These are phyloP conservation scores for Eupithecia inturbata DNA, from an alignment of 2,888 invertebrate genomes.

Conservation along the genomic window DNA sequence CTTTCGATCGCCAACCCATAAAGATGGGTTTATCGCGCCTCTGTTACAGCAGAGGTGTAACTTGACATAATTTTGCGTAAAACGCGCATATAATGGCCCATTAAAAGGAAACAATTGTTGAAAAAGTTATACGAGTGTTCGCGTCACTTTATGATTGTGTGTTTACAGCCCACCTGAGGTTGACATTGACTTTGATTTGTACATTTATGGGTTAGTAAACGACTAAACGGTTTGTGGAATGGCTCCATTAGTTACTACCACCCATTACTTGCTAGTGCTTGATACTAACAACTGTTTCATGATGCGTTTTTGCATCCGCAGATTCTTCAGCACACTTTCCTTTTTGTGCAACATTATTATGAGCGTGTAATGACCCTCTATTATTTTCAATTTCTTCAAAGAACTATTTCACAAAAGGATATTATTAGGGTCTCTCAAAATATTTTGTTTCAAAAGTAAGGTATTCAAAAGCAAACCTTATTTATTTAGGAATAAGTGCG, in stretches of 20 bases:
- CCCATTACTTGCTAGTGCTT: conserved; percentile 41
- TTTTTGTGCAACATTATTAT: conserved; percentile 19
- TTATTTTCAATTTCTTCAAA: conserved; percentile 38
- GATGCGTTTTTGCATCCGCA: conserved; percentile 20
- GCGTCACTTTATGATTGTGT: conserved; percentile 83
- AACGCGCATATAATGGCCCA: conserved; percentile 82
- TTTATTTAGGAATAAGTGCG: conserved; percentile 50
- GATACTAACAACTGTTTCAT: conserved; percentile 45
- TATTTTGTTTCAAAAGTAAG: background rate
- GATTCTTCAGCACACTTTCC: conserved; percentile 18
- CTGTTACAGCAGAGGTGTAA: conserved; percentile 81
- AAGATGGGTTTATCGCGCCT: conserved; percentile 81
- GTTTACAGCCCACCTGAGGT: conserved; percentile 81
- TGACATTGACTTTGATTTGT: conserved; percentile 84
- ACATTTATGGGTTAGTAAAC: conserved; percentile 78
- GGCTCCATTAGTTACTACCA: conserved; percentile 53
- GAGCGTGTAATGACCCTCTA: conserved; percentile 24
- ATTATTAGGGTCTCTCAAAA: conserved; percentile 12
- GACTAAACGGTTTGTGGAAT: conserved; percentile 69
- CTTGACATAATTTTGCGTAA: conserved; percentile 84
- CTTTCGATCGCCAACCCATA: conserved; percentile 80
- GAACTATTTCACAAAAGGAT: conserved; percentile 37
- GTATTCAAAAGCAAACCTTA: conserved; percentile 59
- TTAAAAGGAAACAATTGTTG: conserved; percentile 84
- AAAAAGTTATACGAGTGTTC: conserved; percentile 83